These are phyloP conservation scores for Magallana ariakensis DNA, from an alignment of 1,140 invertebrate species.

Conservation along the genomic window DNA sequence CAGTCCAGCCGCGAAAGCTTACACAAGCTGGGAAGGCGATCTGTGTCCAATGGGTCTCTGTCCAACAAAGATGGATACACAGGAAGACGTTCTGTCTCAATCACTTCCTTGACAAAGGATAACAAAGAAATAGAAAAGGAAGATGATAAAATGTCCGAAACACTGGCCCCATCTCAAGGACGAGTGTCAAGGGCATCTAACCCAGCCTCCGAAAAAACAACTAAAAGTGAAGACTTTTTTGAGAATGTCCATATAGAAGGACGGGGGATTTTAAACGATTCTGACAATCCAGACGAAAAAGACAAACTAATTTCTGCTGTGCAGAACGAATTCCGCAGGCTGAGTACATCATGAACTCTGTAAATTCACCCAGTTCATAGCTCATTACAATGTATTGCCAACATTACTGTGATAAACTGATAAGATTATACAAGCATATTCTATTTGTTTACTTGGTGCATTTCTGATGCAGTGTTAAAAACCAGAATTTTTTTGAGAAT, in stretches of 20 bases:
- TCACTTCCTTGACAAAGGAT: not conserved
- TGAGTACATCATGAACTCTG: not conserved
- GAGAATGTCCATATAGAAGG: constrained; percentile 32
- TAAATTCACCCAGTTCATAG: not conserved
- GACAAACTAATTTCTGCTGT: constrained; percentile 27
- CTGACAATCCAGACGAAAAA: constrained; percentile 18
- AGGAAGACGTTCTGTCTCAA: not conserved
- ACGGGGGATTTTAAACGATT: constrained; percentile 16
- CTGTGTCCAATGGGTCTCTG: not conserved
- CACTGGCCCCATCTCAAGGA: not conserved
- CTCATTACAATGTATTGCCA: not conserved
- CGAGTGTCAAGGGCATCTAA: constrained; percentile 2
- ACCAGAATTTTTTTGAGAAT: no score
- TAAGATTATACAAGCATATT: no score
- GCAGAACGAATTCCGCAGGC: not conserved
- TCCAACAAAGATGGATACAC: not conserved
- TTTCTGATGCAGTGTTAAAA: no score
- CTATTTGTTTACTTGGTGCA: no score
- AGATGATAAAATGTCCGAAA: not conserved
- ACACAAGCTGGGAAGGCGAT: not conserved
- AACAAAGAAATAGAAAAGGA: constrained; percentile 7
- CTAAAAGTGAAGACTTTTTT: constrained; percentile 30
- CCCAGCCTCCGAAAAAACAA: not conserved
- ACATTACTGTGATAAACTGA: no score
- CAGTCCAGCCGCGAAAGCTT: constrained; percentile 1